phyloP scores from a whole-genome alignment of 2,113 vertebrate species.

The Myotis lucifugus region DNA sequence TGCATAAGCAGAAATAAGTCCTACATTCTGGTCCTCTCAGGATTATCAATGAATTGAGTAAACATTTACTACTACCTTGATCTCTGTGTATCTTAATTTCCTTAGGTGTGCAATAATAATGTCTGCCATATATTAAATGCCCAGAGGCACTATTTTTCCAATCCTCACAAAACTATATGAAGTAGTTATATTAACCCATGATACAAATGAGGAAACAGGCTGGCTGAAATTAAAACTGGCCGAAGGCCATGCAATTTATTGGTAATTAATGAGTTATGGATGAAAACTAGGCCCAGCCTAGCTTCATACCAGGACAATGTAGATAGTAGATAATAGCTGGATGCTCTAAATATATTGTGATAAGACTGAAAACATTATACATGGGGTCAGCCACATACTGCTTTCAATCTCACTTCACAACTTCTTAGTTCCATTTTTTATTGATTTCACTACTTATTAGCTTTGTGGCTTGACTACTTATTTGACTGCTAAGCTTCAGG shows the following conservation, averaged over 20 bases:
- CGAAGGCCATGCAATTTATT: background rate
- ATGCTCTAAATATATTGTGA: background rate
- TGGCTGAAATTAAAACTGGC: background rate
- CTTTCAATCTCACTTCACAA: background rate
- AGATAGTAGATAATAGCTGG: background rate
- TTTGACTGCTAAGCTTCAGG: background rate
- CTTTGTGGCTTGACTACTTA: background rate
- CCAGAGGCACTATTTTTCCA: background rate
- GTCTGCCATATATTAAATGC: background rate
- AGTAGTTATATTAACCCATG: background rate
- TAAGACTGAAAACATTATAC: conserved; percentile 3
- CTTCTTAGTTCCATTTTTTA: background rate
- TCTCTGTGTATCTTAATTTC: background rate
- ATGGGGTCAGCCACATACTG: background rate
- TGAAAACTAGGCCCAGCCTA: background rate
- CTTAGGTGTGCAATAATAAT: background rate
- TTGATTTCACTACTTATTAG: background rate
- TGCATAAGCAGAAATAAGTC: background rate
- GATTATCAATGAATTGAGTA: background rate
- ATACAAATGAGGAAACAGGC: background rate
- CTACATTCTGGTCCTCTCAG: background rate
- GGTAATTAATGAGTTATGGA: background rate
- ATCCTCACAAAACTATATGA: background rate
- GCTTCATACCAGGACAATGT: background rate
- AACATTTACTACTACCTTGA: background rate